Evolutionary conservation across 2,797 vertebrate species (phyloP), one percentile per base, ranked within the genome.

Genomic region (Amphiprion clarkii): DNA sequence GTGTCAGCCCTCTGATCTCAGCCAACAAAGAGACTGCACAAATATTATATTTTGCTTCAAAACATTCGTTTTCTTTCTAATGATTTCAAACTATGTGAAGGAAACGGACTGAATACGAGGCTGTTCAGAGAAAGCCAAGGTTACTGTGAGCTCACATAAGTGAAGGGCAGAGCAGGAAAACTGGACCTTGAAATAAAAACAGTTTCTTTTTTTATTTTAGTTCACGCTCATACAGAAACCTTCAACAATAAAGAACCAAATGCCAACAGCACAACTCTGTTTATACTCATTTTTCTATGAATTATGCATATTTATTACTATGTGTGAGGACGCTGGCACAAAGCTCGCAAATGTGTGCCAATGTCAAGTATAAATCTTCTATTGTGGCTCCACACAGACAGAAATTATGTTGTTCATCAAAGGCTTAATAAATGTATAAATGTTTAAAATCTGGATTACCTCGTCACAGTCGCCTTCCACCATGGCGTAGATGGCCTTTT

Each of bases 401-500:
- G n/a, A 9, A 4, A 21, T 23, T n/a, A 10, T n/a, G 8, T 17
- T 44, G 4, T 33, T 33, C 1, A 17, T 17, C 13, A 17, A 44
- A 44, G 2, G 3, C 36, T 11, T 39, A 10, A 39, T 39, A 39
- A 39, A 39, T 11, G 36, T 11, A 1, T 9, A 10, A 12, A 39
- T 39, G 36, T 39, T 39, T 11, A 8, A 39, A 12, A 39, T 11
- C 36, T 39, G 8, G 61, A 95, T 96, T 95, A 99, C 98, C 97
- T 99, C 98, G 81, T 99, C 98, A 94, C 98, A 99, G 93, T 99
- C 98, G 61, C 98, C 98, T 93, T 99, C 98, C 92, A 99, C 98
- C 98, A 99, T 99, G 93, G 98, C 98, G 93, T 99, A 99, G 93
- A 99, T 99, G 95, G 98, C 98, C 97, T 99, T 99, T 96, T 99